Evolutionary conservation across 2,888 invertebrate species (phyloP).

Genomic region (Hirudinaria manillensis): DNA sequence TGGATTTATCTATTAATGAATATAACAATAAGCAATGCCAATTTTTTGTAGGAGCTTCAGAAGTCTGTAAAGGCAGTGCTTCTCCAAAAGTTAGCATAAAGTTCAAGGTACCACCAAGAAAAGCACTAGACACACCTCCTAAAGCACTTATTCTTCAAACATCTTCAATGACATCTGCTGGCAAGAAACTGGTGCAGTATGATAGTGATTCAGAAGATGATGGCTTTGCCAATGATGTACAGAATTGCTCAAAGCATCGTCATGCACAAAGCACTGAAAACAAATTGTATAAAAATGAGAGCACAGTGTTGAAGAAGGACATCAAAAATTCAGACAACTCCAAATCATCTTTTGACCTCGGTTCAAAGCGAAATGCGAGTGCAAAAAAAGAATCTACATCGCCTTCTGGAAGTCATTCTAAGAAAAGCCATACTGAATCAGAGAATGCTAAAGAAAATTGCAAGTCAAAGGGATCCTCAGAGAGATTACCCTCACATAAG

Average conservation of each 20-base stretch:
- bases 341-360: neutral
- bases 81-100: neutral
- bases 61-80: neutral
- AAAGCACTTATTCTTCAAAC: neutral
- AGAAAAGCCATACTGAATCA: neutral
- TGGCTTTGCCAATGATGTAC: neutral
- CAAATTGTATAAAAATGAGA: neutral
- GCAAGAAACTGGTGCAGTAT: slow-evolving; percentile 10
- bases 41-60: neutral
- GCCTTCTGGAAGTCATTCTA: neutral
- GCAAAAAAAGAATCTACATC: neutral
- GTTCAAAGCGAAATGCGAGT: neutral
- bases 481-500: too few relatives aligned
- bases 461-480: neutral
- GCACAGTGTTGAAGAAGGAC: neutral
- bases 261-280: too few relatives aligned
- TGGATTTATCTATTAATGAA: too few relatives aligned
- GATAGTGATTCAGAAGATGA: slow-evolving; percentile 20
- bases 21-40: too few relatives aligned
- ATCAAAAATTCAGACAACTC: neutral
- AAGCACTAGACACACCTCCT: neutral
- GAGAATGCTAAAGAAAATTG: neutral
- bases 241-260: neutral
- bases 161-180: neutral
- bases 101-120: slow-evolving; percentile 3